Base-by-base conservation (phyloP, 2,888 invertebrate species). In the Camponotus fellah region DNA sequence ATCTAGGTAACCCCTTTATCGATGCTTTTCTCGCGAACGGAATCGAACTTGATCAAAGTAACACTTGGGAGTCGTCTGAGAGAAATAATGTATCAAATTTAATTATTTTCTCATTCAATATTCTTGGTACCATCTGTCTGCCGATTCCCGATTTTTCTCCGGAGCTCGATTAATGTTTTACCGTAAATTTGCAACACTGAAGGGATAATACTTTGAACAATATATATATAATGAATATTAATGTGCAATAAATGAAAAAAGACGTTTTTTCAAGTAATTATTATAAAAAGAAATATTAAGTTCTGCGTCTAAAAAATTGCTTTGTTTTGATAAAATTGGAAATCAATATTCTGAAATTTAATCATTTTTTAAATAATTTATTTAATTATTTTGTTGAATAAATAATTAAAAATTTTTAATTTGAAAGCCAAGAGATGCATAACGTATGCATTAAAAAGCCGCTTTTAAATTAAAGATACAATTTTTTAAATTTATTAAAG, bases 1-100 rank as follows among this genome's bases (percentile, higher is more conserved):
- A 81, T 74, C 49, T 75, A 83, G 62, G 34, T 83, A 65, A 10
- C 65, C 21, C 72, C 75, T 87, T 84, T 85, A 82, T 81, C 84
- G 68, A 68, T 75, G 65, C 76, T 53, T 60, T 72, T 49, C 64
- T 32, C 26, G 43, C 66, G 32, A 77, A 43, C 26, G 10, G 9
- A 69, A 14, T 26, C 43, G n/a, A 80, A 69, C 66, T 82, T 49
- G 17, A 21, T 32, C 32, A 64, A 64, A 76, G 17, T 26, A 26
- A 2, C 46, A 46, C 77, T 17, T 56, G 46, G 26, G 65, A 77
- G 14, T 46, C 46, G 32, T 81, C 75, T 40, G 26, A 81, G 62
- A 49, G 56, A 71, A 69, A 72, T 80, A 49, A n/a, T 53, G 26
- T 65, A 60, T 82, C 58, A 37, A 32, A 77, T 82, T 68, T 75